Evolutionary conservation across 2,797 vertebrate species (phyloP).

Genomic region (Rhinoraja longicauda): DNA sequence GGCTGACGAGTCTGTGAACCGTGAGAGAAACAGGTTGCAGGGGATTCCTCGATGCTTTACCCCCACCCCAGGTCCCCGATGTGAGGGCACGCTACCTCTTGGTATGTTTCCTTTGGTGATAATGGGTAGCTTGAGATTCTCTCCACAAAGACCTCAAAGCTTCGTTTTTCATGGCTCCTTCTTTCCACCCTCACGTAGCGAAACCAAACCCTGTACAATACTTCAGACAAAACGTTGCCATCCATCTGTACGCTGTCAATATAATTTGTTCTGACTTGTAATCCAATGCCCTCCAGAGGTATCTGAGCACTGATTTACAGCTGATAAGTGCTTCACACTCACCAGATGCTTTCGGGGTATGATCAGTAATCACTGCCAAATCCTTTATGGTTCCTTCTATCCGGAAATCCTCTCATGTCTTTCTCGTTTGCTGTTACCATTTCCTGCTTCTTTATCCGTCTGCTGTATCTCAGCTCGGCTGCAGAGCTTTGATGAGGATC

Average conservation of each 20-base stretch:
- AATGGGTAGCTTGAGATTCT: not conserved
- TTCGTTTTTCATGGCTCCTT: too few species aligned
- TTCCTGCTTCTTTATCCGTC: not conserved
- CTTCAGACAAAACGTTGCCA: not conserved
- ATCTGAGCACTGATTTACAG: conserved; percentile 7
- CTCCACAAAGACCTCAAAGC: too few species aligned
- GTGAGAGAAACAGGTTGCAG: too few species aligned
- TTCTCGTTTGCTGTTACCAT: not conserved
- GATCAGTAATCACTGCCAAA: conserved; percentile 20
- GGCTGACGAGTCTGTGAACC: too few species aligned
- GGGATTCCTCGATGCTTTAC: too few species aligned
- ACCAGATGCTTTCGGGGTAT: conserved; percentile 21
- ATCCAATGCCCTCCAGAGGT: conserved; percentile 1
- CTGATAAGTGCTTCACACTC: conserved; percentile 19
- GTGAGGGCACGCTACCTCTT: too few species aligned
- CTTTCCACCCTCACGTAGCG: too few species aligned
- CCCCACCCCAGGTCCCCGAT: too few species aligned
- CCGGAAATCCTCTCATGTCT: conserved; percentile 4
- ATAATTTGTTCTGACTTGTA: conserved; percentile 27
- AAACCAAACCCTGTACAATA: not conserved
- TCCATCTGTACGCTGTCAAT: not conserved
- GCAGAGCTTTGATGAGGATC: not conserved
- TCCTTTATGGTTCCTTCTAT: not conserved
- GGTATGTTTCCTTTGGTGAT: too few species aligned
- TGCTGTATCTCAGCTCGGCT: not conserved